Percentiles rank a stretch among this genome's conserved stretches.
Conservation (phyloP, 2,797 vertebrate species). For the Pseudochirops corinnae region DNA sequence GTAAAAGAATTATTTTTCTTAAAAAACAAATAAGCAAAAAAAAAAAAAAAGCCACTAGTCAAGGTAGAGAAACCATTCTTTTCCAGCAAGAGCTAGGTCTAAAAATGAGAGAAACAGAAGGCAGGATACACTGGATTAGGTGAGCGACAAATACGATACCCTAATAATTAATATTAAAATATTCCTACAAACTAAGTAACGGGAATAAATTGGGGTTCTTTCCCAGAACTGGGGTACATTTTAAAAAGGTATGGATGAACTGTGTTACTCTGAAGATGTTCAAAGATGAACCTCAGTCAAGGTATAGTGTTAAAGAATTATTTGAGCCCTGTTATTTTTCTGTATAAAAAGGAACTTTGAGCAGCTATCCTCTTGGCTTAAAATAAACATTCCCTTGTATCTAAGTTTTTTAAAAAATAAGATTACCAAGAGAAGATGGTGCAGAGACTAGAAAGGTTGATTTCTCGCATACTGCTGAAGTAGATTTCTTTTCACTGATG, state of each 20-base stretch:
- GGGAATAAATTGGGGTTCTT: background rate
- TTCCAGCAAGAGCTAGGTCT: background rate
- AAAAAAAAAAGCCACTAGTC: background rate
- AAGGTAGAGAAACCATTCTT: background rate
- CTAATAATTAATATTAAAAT: background rate
- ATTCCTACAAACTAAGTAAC: background rate
- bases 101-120: background rate
- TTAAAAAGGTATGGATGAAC: rapidly evolving
- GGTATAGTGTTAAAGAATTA: background rate
- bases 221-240: rapidly evolving
- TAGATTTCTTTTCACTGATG: background rate
- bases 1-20: background rate
- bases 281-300: background rate
- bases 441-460: background rate
- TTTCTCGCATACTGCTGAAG: background rate
- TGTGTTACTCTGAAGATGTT: rapidly evolving
- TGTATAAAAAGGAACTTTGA: background rate
- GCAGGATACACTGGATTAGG: background rate
- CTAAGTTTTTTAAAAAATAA: background rate
- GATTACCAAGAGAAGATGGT: conserved; percentile 75
- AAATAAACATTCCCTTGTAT: background rate
- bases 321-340: background rate
- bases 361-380: rapidly evolving
- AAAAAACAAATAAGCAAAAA: background rate
- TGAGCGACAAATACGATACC: background rate